Evolutionary conservation across 2,888 invertebrate species (phyloP).

Genomic region (Fragum sueziense): DNA sequence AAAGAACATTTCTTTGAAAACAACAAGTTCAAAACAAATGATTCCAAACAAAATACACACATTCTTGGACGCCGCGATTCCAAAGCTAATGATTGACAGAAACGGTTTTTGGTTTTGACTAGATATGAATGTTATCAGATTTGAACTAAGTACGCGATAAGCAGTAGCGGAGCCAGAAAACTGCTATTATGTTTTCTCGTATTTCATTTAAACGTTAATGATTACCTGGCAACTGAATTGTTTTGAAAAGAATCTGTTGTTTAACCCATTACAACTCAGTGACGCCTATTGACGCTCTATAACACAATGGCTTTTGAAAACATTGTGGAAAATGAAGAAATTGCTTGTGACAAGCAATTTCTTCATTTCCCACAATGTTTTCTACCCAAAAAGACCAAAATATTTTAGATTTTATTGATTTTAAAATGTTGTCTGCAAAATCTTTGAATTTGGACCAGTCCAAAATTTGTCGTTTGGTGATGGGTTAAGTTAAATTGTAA

Average conservation of each 20-base stretch:
- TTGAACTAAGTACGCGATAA: neutral
- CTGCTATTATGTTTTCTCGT: neutral
- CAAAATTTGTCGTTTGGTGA: too few relatives aligned
- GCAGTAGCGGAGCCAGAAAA: neutral
- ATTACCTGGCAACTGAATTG: neutral
- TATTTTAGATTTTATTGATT: too few relatives aligned
- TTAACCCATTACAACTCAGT: neutral
- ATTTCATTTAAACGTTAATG: too few relatives aligned
- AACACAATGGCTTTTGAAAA: neutral
- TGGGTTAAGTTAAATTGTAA: neutral
- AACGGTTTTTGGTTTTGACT: neutral
- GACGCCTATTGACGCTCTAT: neutral
- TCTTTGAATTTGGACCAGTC: too few relatives aligned
- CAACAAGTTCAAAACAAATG: too few relatives aligned
- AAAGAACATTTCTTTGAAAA: too few relatives aligned
- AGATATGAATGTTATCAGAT: constrained; percentile 7
- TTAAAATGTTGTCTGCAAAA: too few relatives aligned
- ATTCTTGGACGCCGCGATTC: neutral
- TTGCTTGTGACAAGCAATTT: neutral
- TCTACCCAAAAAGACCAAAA: neutral
- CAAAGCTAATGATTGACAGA: neutral
- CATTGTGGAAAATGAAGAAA: neutral
- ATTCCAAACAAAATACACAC: too few relatives aligned
- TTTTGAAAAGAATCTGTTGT: too few relatives aligned
- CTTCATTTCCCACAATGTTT: neutral